Percentiles rank a stretch among this genome's conserved stretches.
These are phyloP conservation scores for Siderastrea radians DNA, from an alignment of 92 coral and sea anemone species.

Conservation along the genomic window DNA sequence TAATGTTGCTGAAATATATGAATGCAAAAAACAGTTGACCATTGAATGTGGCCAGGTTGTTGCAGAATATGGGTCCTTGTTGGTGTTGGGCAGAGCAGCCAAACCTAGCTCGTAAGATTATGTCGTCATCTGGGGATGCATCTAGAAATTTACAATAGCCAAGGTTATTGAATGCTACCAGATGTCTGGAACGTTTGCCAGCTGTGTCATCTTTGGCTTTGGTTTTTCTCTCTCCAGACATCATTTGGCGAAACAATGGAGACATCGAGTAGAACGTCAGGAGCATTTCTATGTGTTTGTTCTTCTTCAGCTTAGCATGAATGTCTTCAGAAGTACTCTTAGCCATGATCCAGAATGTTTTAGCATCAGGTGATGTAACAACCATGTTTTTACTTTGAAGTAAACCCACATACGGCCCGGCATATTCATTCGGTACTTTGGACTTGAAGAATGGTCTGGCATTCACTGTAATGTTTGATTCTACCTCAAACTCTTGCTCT, in stretches of 20 bases:
- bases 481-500: neutral
- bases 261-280: neutral
- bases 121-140: constrained; percentile 16
- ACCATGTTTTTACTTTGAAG: neutral
- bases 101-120: constrained; percentile 7
- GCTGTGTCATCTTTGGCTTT: neutral
- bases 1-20: neutral
- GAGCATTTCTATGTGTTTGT: neutral
- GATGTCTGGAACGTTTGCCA: neutral
- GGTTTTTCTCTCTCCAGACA: no score
- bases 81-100: constrained; percentile 20
- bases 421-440: constrained; percentile 8
- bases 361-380: neutral
- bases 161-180: constrained; percentile 3
- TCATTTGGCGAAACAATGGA: neutral
- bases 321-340: neutral
- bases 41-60: constrained; percentile 11
- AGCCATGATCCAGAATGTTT: neutral
- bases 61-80: constrained; percentile 4
- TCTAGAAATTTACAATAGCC: constrained; percentile 13
- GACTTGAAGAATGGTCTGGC: constrained; percentile 12
- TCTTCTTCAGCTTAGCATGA: constrained; percentile 2
- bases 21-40: constrained; percentile 9
- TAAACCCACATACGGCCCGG: neutral
- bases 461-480: neutral